These are phyloP conservation scores for Sitobion miscanthi DNA, from an alignment of 1,140 invertebrate genomes.

Conservation along the genomic window DNA sequence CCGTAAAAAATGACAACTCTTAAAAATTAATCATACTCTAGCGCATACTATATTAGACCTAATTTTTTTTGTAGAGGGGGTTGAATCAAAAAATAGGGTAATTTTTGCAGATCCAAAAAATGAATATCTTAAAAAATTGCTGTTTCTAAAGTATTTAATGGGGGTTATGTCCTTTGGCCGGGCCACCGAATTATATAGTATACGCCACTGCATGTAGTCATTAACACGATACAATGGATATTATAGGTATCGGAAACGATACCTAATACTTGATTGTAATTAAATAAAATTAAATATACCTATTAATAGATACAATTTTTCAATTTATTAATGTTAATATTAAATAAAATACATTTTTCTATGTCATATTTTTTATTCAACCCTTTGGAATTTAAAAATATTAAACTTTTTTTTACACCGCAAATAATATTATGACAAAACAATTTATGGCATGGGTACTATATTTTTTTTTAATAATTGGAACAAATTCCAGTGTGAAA, in stretches of 20 bases:
- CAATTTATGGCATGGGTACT: neutral
- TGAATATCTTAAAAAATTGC: no score
- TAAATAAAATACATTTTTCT: neutral
- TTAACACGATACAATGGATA: neutral
- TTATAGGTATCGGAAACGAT: neutral
- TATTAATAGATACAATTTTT: neutral
- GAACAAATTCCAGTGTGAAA: neutral
- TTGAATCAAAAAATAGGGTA: no score
- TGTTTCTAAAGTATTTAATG: no score
- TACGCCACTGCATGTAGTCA: no score
- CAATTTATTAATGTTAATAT: neutral
- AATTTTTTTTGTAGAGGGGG: no score
- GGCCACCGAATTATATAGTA: no score
- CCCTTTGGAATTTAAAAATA: neutral
- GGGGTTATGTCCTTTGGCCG: no score
- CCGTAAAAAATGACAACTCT: no score
- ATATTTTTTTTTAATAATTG: neutral
- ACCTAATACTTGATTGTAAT: neutral
- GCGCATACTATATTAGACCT: no score
- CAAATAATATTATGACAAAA: neutral
- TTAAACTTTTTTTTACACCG: neutral
- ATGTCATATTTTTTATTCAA: neutral
- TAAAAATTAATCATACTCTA: no score
- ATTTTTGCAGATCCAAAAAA: no score
- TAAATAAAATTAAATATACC: neutral